Evolutionary conservation across 1,140 invertebrate genomes (phyloP), one percentile per base, ranked within the genome.

Genomic region (Pachypsylla venusta): DNA sequence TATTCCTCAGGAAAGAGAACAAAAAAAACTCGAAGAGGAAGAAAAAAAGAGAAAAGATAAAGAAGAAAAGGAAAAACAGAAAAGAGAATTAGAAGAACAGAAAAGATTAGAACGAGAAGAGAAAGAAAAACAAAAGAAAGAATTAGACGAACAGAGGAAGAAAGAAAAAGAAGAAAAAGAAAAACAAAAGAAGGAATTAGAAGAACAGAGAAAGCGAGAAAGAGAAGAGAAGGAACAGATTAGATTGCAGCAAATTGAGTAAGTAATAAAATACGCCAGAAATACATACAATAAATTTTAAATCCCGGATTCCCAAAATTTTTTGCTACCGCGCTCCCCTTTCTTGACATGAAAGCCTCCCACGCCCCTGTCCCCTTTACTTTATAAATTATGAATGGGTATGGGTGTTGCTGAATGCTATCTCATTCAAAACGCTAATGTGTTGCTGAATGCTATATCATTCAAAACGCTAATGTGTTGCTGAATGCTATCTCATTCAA

Each of bases 41-140:
- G 70, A 73, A 58, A 64, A 64, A 56, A 63, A 69, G 58, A 66
- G 58, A 54, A 66, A 67, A 57, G 67, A 63, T 54, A 54, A 53
- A 53, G 58, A 64, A 53, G 56, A 64, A 54, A 76, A 79, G 64
- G 76, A 79, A 58, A 80, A 75, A 63, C 71, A 74, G 58, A 80
- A 80, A 68, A 70, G 74, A 57, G 71, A 74, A 60, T 74, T 71
- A 62, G 68, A 68, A 63, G 68, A 72, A 55, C 75, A 75, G 59
- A 70, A 73, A 57, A 71, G 73, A 60, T 73, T 73, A 60, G 71
- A 74, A 59, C 70, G 69, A 62, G 68, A 70, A 40, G 48, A 56
- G 10, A 55, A 63, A 25, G 56, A 26, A 24, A 59, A 58, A 56
- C 55, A 42, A n/a, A 16, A 42, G 19, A 40, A 59, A 39, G 53